These are phyloP conservation scores for Heliconius himera DNA, from an alignment of 1,140 invertebrate genomes.

Conservation along the genomic window DNA sequence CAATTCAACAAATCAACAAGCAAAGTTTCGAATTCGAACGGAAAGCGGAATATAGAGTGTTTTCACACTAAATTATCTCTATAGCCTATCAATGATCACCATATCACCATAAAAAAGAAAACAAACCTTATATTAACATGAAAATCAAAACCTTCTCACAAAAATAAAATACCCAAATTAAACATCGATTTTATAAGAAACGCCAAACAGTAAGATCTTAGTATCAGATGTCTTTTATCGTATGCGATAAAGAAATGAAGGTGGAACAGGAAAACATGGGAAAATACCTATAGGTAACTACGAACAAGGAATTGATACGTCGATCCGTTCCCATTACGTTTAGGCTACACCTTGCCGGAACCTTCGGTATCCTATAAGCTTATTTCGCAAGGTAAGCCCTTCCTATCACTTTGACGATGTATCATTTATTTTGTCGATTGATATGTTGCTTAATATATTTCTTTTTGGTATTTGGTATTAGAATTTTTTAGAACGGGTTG, in stretches of 20 bases:
- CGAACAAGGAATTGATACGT: constrained; percentile 8
- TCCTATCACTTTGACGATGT: neutral
- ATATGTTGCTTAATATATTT: neutral
- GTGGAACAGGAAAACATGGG: constrained; percentile 16
- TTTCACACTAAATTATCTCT: no score
- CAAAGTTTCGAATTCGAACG: no score
- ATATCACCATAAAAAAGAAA: no score
- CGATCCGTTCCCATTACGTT: constrained; percentile 13
- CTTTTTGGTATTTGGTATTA: neutral
- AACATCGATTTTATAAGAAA: neutral
- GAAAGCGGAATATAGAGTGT: no score
- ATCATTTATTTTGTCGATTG: neutral
- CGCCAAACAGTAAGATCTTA: neutral
- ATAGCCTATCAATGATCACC: no score
- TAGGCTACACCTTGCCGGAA: constrained; percentile 1
- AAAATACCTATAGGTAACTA: neutral
- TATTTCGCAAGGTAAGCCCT: constrained; percentile 2
- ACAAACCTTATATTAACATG: neutral
- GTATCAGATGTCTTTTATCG: constrained; percentile 3
- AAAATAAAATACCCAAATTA: neutral
- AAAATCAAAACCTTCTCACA: neutral
- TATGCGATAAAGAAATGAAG: constrained; percentile 7
- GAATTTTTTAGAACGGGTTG: no score
- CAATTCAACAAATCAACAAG: neutral
- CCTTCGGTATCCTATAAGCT: constrained; percentile 10